Conservation (phyloP, 2,797 vertebrate species). For the Streptopelia turtur region DNA sequence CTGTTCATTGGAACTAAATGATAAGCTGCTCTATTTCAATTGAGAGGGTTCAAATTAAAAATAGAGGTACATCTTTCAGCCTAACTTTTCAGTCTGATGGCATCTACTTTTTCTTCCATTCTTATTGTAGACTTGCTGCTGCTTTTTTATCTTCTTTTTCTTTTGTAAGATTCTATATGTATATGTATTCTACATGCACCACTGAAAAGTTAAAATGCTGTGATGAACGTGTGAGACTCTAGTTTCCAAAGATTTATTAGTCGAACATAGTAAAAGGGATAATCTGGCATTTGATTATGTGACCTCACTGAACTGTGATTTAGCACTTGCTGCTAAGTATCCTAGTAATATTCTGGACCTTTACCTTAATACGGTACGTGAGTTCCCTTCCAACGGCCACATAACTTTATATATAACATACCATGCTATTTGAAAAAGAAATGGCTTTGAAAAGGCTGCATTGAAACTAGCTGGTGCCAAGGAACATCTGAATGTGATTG, state of each 20-base stretch:
- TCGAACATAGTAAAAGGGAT: slow-evolving; percentile 68
- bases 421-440: slow-evolving; percentile 62
- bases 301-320: slow-evolving; percentile 73
- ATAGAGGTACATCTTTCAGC: background rate
- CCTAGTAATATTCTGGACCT: background rate
- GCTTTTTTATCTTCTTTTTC: background rate
- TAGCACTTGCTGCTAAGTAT: slow-evolving; percentile 71
- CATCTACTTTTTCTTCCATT: background rate
- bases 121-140: background rate
- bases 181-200: background rate
- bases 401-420: slow-evolving; percentile 29
- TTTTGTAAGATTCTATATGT: background rate
- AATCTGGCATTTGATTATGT: slow-evolving; percentile 58
- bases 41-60: slow-evolving; percentile 1
- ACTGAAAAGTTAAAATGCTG: slow-evolving; percentile 11
- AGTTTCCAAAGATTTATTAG: slow-evolving; percentile 76
- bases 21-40: background rate
- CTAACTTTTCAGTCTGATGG: background rate
- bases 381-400: slow-evolving; percentile 38
- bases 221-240: slow-evolving; percentile 68
- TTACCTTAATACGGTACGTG: slow-evolving; percentile 36
- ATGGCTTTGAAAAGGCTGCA: slow-evolving; percentile 75
- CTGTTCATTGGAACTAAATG: background rate
- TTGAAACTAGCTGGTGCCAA: slow-evolving; percentile 71
- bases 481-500: slow-evolving; percentile 70